Evolutionary conservation across 2,797 vertebrate species (phyloP), one percentile per base, ranked within the genome.

Genomic region (Naso thynnoides): DNA sequence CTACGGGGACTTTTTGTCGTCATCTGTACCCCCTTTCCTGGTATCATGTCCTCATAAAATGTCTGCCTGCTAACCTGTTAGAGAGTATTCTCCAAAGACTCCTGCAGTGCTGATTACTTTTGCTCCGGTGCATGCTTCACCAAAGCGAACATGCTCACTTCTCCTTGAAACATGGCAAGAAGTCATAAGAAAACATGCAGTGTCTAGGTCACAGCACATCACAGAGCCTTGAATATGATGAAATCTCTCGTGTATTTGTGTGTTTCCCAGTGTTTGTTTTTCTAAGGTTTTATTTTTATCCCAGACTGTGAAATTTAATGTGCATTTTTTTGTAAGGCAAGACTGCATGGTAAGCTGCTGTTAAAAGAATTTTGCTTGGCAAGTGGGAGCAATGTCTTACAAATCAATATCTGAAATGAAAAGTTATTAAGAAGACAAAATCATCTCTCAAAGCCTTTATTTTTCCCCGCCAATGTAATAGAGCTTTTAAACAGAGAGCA

Each of bases 71-170:
- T 69, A 87, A 88, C 63, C 88, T 31, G 73, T 86, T 74, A 52
- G 78, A 59, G 68, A 72, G 45, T 60, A 78, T 88, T 79, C 88
- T 91, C 84, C 70, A 10, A 72, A 84, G 86, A 88, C 74, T 75
- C 88, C 89, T 16, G 59, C 82, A 24, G 89, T 27, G 86, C 75
- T 72, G 87, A 90, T 92, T 91, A 81, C 76, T 79, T 75, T 75
- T 60, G 88, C 87, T 74, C 64, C 63, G 19, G 75, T 70, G 81
- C 76, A 44, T 57, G 79, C 79, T 78, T 57, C 78, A 57, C 84
- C 77, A 79, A 90, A 83, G 83, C 66, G 71, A 83, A 84, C 79
- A 83, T 86, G 87, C 88, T 90, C 83, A 82, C 78, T 61, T 83
- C 70, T 87, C 87, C 86, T 89, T 84, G 85, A 89, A 88, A 89